Base-by-base conservation (phyloP, 2,888 invertebrate species). In the Cyclophora albipunctata region DNA sequence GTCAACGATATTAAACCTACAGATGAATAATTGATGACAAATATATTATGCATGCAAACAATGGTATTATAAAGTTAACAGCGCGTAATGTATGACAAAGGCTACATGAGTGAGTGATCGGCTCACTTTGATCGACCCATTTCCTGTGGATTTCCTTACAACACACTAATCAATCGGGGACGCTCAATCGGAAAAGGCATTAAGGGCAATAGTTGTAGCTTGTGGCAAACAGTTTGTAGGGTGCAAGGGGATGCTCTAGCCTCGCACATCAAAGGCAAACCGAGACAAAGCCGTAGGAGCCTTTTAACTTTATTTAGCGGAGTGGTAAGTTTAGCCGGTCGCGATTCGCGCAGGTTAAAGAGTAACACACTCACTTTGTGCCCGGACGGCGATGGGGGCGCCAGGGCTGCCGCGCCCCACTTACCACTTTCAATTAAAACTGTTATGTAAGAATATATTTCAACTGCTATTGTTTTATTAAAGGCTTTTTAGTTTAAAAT, bases 281-380 rank as follows among this genome's bases (percentile, higher is more conserved):
- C 85, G 84, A 87, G 87, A 88, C 87, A 88, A 88, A 87, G 86
- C 85, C 78, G 69, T 69, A 84, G 81, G 84, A 86, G 86, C 86
- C 87, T 88, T 87, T 88, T 87, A 88, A 88, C 86, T 88, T 88
- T 88, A 88, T 88, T 88, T 87, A 87, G 86, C 86, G 76, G 84
- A 88, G 88, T 88, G 87, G 88, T 87, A 88, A 86, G 87, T 87
- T 87, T 87, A 86, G 87, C 85, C 83, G 85, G 84, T 87, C 85
- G 87, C 87, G 86, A 84, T 83, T 88, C 84, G 86, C 81, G 80
- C 85, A 87, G 87, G 88, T 87, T 87, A 88, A 87, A 87, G 86
- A 87, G 87, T 88, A 87, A 88, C 87, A 87, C 86, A 86, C 87
- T 86, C 85, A 80, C 88, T 87, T 85, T 86, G 87, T 82, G 80